A percentile compares a stretch with the other conserved stretches of the same genome.
phyloP scores from a whole-genome alignment of 1,140 invertebrate genomes.

The Nebria ingens region DNA sequence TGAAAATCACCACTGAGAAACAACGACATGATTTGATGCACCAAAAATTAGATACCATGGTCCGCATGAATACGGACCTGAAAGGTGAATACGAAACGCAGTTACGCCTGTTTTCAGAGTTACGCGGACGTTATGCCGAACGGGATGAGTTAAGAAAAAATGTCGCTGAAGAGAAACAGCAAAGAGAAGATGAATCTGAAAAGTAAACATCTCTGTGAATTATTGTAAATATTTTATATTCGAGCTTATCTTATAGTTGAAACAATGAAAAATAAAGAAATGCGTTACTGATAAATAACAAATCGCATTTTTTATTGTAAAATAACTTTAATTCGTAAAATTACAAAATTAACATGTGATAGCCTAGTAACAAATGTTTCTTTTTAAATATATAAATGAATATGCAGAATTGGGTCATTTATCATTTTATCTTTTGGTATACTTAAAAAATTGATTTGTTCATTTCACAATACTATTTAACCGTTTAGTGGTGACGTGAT shows the following conservation, averaged over 20 bases:
- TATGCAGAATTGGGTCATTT: neutral
- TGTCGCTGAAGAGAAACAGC: neutral
- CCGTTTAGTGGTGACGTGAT: too few species aligned
- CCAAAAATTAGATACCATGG: slow-evolving; percentile 55
- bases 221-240: neutral
- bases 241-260: too few species aligned
- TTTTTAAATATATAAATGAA: neutral
- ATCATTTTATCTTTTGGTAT: neutral
- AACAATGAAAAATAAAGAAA: too few species aligned
- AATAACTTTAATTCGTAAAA: neutral
- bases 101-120: slow-evolving; percentile 50
- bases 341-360: neutral
- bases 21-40: slow-evolving; percentile 55
- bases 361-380: neutral
- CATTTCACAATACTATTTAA: neutral
- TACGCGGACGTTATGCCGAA: slow-evolving; percentile 29
- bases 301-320: slow-evolving; percentile 7
- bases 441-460: neutral
- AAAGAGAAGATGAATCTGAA: neutral
- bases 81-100: slow-evolving; percentile 66
- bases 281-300: neutral
- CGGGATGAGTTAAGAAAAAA: slow-evolving; percentile 24
- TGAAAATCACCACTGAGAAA: slow-evolving; percentile 55
- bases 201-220: neutral
- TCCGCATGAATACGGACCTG: slow-evolving; percentile 57